Evolutionary conservation across 1,140 invertebrate genomes (phyloP), one percentile per base, ranked within the genome.

Genomic region (Helicorthomorpha holstii): DNA sequence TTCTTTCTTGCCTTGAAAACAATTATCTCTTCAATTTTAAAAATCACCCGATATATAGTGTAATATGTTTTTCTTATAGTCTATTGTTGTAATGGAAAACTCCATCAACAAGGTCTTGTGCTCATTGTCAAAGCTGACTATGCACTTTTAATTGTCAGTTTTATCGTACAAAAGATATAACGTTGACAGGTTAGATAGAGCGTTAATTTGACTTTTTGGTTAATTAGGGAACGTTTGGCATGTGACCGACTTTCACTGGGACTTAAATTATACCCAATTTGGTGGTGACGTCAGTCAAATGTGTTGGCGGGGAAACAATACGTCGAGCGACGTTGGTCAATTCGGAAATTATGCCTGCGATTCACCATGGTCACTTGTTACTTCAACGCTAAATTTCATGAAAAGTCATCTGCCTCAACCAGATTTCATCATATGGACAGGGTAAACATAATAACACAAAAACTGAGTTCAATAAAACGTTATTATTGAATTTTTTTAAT

Each of bases 381-480:
- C 85, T 64, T 88, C 84, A 21, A 85, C 87, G 1, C 78, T 85
- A 12, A 73, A 74, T 59, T 79, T 82, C 47, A 92, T 93, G 88
- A 76, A 80, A 54, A 80, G 80, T 57, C 77, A 80, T 4, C 79
- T 87, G 60, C 81, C 85, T 59, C 49, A 63, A 50, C 83, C 90
- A 25, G 85, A 91, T 67, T 93, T 92, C 63, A 83, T 92, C 16
- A 67, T 93, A 4, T 93, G 88, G 88, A 92, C 89, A 21, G 89
- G 89, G 87, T 90, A 72, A 75, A 34, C 29, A 16, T 34, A 16
- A 34, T 34, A 34, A 34, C 29, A 34, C 29, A 34, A 16, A 7
- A 34, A 34, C 29, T 7, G 29, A n/a, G n/a, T n/a, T n/a, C n/a
- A n/a, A n/a, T n/a, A n/a, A n/a, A n/a, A n/a, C 22, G 7, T 45